Evolutionary conservation across 2,888 invertebrate species (phyloP).

Genomic region (Drosophila testacea): DNA sequence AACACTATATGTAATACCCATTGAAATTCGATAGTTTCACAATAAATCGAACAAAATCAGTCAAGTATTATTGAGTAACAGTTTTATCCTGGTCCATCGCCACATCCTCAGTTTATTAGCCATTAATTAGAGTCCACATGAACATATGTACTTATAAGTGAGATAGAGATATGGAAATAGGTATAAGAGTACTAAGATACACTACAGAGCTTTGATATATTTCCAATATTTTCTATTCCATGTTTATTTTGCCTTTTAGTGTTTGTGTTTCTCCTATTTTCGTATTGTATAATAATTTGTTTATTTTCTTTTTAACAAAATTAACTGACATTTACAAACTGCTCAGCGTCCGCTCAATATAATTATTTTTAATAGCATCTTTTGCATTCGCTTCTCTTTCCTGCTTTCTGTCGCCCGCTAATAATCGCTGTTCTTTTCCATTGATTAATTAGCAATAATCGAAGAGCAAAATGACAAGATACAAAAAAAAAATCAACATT

Average conservation of each 20-base stretch:
- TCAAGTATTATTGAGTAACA: background rate
- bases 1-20: background rate
- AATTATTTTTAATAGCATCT: conserved; percentile 7
- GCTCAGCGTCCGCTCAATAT: conserved; percentile 19
- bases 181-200: background rate
- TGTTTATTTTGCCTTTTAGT: conserved; percentile 63
- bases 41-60: background rate
- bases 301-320: conserved; percentile 66
- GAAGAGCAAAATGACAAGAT: conserved; percentile 49
- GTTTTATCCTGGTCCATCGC: too few species aligned
- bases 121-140: background rate
- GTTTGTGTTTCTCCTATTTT: conserved; percentile 50
- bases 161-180: conserved; percentile 1
- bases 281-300: conserved; percentile 60
- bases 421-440: conserved; percentile 22
- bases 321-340: conserved; percentile 59
- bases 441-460: conserved; percentile 38
- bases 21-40: background rate
- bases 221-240: conserved; percentile 60
- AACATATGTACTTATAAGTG: background rate
- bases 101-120: background rate
- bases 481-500: conserved; percentile 55
- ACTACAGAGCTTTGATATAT: background rate
- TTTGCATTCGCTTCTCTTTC: conserved; percentile 19
- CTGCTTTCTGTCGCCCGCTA: conserved; percentile 9